phyloP scores from a whole-genome alignment of 2,888 invertebrate species.

The Pollenia angustigena region DNA sequence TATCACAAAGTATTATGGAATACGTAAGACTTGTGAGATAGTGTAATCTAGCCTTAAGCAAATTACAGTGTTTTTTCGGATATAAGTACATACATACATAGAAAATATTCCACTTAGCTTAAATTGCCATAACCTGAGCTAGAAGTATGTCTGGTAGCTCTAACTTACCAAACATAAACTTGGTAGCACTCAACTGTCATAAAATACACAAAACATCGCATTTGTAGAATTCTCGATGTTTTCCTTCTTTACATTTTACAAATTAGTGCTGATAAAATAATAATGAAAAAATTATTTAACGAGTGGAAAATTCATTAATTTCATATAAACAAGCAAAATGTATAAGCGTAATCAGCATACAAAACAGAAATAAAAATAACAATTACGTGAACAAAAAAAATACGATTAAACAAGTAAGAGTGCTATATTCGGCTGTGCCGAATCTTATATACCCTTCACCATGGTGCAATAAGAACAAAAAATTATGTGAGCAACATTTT shows the following conservation, averaged over 20 bases:
- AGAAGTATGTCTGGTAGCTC: constrained; percentile 12
- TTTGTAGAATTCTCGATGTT: constrained; percentile 61
- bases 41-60: too few relatives aligned
- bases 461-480: too few relatives aligned
- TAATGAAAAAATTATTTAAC: constrained; percentile 34
- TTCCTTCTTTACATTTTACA: constrained; percentile 47
- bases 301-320: neutral
- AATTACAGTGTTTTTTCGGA: too few relatives aligned
- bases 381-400: constrained; percentile 62
- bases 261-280: constrained; percentile 55
- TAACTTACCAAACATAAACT: neutral
- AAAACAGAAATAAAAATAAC: neutral
- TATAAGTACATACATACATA: too few relatives aligned
- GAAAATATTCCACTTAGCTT: too few relatives aligned
- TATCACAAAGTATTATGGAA: too few relatives aligned
- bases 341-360: constrained; percentile 32
- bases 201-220: constrained; percentile 58
- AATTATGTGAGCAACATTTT: too few relatives aligned
- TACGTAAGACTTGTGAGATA: too few relatives aligned
- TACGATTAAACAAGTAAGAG: too few relatives aligned
- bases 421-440: too few relatives aligned
- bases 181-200: constrained; percentile 53
- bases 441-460: too few relatives aligned
- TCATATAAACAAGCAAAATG: constrained; percentile 16
- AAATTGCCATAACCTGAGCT: too few relatives aligned